Conservation (phyloP, 2,888 invertebrate species). For the Diadegma fenestrale region DNA sequence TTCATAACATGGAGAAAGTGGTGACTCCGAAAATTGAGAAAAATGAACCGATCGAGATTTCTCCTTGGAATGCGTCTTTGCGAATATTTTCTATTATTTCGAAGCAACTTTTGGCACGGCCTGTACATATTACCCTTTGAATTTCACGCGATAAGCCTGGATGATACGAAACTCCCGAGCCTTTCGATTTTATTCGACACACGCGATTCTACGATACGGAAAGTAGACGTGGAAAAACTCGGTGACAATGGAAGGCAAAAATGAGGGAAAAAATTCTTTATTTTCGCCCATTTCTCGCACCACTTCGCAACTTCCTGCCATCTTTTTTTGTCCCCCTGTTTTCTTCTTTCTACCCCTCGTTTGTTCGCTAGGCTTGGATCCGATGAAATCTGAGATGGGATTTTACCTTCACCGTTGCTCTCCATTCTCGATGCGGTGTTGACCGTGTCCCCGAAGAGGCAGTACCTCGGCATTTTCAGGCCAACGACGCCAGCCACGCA, state of each 20-base stretch:
- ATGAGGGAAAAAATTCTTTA: neutral
- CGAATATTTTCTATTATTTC: neutral
- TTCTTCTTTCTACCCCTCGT: neutral
- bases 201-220: slow-evolving; percentile 19
- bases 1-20: neutral
- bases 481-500: slow-evolving; percentile 97
- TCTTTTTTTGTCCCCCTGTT: too few species aligned
- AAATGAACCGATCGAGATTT: neutral
- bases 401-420: slow-evolving; percentile 91
- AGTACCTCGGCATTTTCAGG: slow-evolving; percentile 97
- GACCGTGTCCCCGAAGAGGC: slow-evolving; percentile 96
- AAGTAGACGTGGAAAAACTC: neutral
- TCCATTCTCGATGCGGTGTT: slow-evolving; percentile 97
- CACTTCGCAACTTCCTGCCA: neutral
- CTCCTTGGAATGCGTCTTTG: neutral
- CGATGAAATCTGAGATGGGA: neutral
- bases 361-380: neutral
- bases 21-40: neutral
- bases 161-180: neutral
- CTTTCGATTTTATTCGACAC: slow-evolving; percentile 25
- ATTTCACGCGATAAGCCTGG: neutral
- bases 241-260: neutral
- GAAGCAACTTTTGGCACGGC: neutral
- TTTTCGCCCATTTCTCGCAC: neutral
- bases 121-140: neutral